phyloP scores from a whole-genome alignment of 2,888 invertebrate genomes.

The Apodemia zela region DNA sequence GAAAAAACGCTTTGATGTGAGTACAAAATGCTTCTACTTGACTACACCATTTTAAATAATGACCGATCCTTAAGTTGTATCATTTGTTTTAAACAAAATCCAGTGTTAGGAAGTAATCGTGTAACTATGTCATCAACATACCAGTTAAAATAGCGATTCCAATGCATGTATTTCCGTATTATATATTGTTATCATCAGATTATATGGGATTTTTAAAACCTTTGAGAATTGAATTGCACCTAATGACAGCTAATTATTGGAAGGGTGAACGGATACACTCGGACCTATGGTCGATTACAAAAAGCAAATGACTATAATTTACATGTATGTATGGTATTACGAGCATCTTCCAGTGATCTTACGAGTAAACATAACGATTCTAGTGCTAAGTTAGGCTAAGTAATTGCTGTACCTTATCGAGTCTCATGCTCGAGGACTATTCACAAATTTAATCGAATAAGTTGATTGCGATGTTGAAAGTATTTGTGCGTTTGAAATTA shows the following conservation, averaged over 20 bases:
- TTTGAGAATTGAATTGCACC: background rate
- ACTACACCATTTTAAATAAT: background rate
- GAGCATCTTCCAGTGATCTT: conserved; percentile 77
- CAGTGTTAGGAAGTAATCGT: background rate
- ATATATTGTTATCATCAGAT: background rate
- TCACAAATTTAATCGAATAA: conserved; percentile 68
- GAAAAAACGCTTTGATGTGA: background rate
- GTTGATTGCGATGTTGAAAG: conserved; percentile 60
- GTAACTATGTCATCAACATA: background rate
- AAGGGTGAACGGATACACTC: background rate
- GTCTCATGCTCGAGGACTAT: conserved; percentile 57
- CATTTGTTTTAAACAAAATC: background rate
- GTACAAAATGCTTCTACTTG: background rate
- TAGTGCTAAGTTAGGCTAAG: conserved; percentile 69
- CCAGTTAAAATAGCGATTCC: background rate
- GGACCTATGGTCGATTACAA: conserved; percentile 40
- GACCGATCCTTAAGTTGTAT: background rate
- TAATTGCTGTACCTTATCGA: conserved; percentile 67
- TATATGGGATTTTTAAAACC: background rate
- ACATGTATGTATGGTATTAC: conserved; percentile 59
- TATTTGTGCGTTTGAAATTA: conserved; percentile 55
- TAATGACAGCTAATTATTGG: background rate
- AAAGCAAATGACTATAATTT: conserved; percentile 50
- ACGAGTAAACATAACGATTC: conserved; percentile 60
- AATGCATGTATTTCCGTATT: background rate